Conservation (phyloP, 2,888 invertebrate genomes). For the Catocala fraxini region DNA sequence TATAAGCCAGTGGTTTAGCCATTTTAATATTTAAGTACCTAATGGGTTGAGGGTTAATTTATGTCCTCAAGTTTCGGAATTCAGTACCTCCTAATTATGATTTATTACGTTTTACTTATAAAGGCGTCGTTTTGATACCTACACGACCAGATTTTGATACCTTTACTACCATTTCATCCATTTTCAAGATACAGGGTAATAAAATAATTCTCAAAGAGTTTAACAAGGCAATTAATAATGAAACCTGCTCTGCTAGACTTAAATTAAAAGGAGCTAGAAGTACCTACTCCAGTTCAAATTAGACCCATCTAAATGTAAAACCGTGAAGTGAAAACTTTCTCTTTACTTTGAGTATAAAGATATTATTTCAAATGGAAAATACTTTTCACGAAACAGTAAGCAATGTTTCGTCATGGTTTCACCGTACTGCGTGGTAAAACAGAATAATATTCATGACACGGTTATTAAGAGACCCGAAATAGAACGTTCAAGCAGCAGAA, state of each 20-base stretch:
- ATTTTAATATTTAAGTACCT: slow-evolving; percentile 65
- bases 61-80: slow-evolving; percentile 59
- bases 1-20: slow-evolving; percentile 40
- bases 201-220: too few species aligned
- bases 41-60: slow-evolving; percentile 64
- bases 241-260: too few species aligned
- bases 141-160: too few species aligned
- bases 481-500: too few species aligned
- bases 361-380: slow-evolving; percentile 5
- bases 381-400: slow-evolving; percentile 4
- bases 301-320: neutral
- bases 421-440: neutral
- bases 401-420: neutral
- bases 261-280: neutral
- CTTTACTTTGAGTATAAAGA: slow-evolving; percentile 1
- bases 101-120: slow-evolving; percentile 39
- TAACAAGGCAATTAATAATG: too few species aligned
- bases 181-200: too few species aligned
- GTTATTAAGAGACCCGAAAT: too few species aligned
- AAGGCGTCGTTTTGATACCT: slow-evolving; percentile 18
- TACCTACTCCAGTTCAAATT: slow-evolving; percentile 4
- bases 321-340: neutral
- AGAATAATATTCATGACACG: too few species aligned
- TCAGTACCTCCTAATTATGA: slow-evolving; percentile 58
- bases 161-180: too few species aligned